Base-by-base conservation (phyloP, 2,113 vertebrate genomes). In the Semnornis frantzii region DNA sequence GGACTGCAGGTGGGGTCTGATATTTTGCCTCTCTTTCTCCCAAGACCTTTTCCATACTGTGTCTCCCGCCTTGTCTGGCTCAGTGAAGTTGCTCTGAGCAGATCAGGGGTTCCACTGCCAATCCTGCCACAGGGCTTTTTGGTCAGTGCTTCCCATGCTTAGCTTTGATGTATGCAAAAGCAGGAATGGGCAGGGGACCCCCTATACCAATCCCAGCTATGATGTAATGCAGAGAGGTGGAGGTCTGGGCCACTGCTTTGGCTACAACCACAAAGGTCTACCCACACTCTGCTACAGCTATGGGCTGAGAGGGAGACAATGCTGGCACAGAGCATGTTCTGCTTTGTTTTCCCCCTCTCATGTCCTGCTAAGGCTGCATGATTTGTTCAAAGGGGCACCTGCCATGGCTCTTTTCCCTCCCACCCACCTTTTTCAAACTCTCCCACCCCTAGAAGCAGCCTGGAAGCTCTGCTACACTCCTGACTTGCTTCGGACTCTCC, bases 191-290 rank as follows among this genome's bases (percentile, higher is more conserved):
- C 12, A 63, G 42, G 64, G 8, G 15, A 72, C 4, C 6, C 48
- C 60, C 58, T 64, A 15, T 3, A 27, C 30, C 34, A n/a, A 46
- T 65, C 44, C 60, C 50, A 69, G 7, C 16, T 33, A 20, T 2
- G 3, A 16, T 0, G 2, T 27, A 44, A 17, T 8, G 30, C 5
- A 62, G 59, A 12, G 65, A 10, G 33, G 55, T 0, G 0, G 27
- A 62, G 10, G 6, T 63, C 33, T 65, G 14, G 18, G 34, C 8
- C 1, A 2, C 30, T 76, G 54, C 33, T 80, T 70, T 76, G 71
- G 14, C 24, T 87, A 25, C 46, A 70, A 58, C 46, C 8, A 12
- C 19, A 42, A 25, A 11, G 9, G 15, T 14, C 9, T 21, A 31
- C 44, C 78, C 54, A 3, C 28, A 24, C 60, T 73, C 64, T 73